A percentile compares a stretch with the other conserved stretches of the same genome.
Evolutionary conservation across 2,888 invertebrate species (phyloP).

Genomic region (Nemotelus nigrinus): DNA sequence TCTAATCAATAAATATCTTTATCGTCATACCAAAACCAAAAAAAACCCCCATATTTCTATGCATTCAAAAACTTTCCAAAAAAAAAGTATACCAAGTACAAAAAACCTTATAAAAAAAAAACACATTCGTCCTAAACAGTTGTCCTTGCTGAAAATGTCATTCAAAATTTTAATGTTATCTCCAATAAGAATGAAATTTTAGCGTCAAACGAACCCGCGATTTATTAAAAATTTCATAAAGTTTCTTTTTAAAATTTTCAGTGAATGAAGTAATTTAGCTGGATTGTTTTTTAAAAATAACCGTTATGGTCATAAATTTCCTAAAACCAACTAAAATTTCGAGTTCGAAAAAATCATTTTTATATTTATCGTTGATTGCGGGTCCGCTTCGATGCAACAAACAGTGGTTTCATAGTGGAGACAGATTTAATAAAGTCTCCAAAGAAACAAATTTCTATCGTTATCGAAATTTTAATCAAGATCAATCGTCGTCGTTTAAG

Average conservation of each 20-base stretch:
- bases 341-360: not conserved
- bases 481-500: constrained; percentile 5
- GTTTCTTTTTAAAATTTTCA: constrained; percentile 7
- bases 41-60: too few species aligned
- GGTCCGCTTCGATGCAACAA: not conserved
- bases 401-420: constrained; percentile 5
- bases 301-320: not conserved
- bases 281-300: not conserved
- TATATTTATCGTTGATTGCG: not conserved
- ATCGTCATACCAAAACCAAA: too few species aligned
- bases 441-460: not conserved
- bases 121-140: too few species aligned
- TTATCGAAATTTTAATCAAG: constrained; percentile 12
- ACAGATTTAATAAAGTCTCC: not conserved
- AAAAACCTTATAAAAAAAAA: too few species aligned
- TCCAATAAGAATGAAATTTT: constrained; percentile 2
- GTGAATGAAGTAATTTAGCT: not conserved
- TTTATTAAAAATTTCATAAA: constrained; percentile 14
- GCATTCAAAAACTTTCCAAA: too few species aligned
- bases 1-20: too few species aligned
- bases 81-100: too few species aligned
- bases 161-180: not conserved
- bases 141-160: not conserved
- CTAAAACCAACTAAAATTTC: not conserved
- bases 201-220: constrained; percentile 12